Evolutionary conservation across 1,140 invertebrate species (phyloP).

Genomic region (Lepidurus packardi): DNA sequence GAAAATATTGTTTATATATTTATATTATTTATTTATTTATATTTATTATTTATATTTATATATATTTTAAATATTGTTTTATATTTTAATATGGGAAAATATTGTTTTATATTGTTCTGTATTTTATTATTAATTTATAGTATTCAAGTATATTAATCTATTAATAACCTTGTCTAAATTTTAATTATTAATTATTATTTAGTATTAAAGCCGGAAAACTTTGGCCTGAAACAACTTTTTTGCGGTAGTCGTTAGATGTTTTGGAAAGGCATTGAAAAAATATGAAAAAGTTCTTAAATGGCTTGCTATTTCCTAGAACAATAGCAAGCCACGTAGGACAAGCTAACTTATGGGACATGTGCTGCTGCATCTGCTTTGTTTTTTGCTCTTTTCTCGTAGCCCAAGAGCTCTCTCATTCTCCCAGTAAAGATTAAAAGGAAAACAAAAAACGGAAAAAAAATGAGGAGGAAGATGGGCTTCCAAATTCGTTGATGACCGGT

Average conservation of each 20-base stretch:
- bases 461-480: conserved; percentile 2
- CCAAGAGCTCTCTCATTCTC: background rate
- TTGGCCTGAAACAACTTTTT: background rate
- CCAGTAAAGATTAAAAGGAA: background rate
- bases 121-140: too few relatives aligned
- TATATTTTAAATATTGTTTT: too few relatives aligned
- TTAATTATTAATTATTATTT: background rate
- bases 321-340: conserved; percentile 7
- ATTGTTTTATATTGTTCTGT: too few relatives aligned
- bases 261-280: background rate
- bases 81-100: too few relatives aligned
- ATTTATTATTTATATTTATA: too few relatives aligned
- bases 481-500: conserved; percentile 13
- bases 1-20: too few relatives aligned
- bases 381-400: background rate
- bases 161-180: too few relatives aligned
- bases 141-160: too few relatives aligned
- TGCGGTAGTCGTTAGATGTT: background rate
- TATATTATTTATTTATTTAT: too few relatives aligned
- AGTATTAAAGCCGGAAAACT: background rate
- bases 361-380: conserved; percentile 4
- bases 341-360: conserved; percentile 19
- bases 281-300: conserved; percentile 1
- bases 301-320: background rate
- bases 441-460: background rate